phyloP scores from a whole-genome alignment of 2,797 vertebrate genomes.

The Leuciscus waleckii region DNA sequence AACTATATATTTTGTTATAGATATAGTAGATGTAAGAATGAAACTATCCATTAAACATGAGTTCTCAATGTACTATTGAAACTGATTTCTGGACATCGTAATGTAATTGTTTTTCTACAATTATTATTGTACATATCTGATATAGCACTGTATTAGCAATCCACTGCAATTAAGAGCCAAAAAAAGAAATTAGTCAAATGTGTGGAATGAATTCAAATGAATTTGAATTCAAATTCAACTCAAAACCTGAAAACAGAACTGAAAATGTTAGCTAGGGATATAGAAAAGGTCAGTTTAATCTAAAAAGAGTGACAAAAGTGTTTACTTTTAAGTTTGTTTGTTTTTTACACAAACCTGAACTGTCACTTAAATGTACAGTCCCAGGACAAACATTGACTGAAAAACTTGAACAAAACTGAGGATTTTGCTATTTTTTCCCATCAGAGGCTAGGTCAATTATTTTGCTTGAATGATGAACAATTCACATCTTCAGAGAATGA shows the following conservation, averaged over 20 bases:
- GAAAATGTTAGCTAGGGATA: not conserved
- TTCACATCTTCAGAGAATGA: not conserved
- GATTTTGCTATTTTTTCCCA: not conserved
- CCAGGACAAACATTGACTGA: not conserved
- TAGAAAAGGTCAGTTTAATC: too few species aligned
- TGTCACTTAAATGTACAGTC: not conserved
- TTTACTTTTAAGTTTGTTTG: not conserved
- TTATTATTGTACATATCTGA: too few species aligned
- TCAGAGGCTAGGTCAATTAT: not conserved
- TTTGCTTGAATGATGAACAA: not conserved
- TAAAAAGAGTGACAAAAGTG: not conserved
- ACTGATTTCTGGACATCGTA: too few species aligned
- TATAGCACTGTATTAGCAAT: not conserved
- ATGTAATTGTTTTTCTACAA: too few species aligned
- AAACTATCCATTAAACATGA: too few species aligned
- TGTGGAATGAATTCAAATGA: not conserved
- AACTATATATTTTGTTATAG: too few species aligned
- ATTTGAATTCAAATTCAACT: not conserved
- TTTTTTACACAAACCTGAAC: not conserved
- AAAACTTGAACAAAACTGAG: not conserved
- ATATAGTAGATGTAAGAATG: too few species aligned
- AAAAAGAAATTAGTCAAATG: not conserved
- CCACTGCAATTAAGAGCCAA: not conserved
- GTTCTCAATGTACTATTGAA: too few species aligned
- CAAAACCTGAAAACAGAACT: not conserved